Evolutionary conservation across 2,888 invertebrate species (phyloP).

Genomic region (Choreutis nemorana): DNA sequence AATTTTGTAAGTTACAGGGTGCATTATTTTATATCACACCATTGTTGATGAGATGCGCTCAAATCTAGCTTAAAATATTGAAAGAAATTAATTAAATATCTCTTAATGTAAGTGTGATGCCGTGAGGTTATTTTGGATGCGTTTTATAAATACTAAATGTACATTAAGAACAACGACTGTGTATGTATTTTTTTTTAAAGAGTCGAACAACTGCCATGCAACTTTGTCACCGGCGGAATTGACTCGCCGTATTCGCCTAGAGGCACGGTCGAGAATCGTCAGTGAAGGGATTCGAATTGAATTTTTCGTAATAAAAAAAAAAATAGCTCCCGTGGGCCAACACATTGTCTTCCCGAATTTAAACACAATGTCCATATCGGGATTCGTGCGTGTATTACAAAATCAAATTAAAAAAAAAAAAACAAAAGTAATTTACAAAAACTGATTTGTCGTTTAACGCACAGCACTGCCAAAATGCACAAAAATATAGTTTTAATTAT

Average conservation of each 20-base stretch:
- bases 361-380: conserved; percentile 10
- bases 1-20: too few species aligned
- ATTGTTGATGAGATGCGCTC: background rate
- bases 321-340: conserved; percentile 36
- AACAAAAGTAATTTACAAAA: background rate
- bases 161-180: conserved; percentile 26
- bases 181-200: conserved; percentile 4
- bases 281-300: conserved; percentile 2
- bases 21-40: too few species aligned
- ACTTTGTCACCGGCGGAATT: conserved; percentile 1
- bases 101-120: background rate
- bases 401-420: background rate
- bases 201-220: conserved; percentile 12
- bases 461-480: conserved; percentile 3
- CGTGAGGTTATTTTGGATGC: background rate
- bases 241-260: conserved; percentile 4
- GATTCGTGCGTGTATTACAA: conserved; percentile 4
- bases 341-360: conserved; percentile 36
- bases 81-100: background rate
- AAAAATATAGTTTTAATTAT: background rate
- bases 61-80: background rate
- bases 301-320: conserved; percentile 4
- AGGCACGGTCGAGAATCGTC: conserved; percentile 4
- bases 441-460: conserved; percentile 1
- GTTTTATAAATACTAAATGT: conserved; percentile 10